Evolutionary conservation across 2,888 invertebrate genomes (phyloP), one percentile per base, ranked within the genome.

Genomic region (Chouioia cunea): DNA sequence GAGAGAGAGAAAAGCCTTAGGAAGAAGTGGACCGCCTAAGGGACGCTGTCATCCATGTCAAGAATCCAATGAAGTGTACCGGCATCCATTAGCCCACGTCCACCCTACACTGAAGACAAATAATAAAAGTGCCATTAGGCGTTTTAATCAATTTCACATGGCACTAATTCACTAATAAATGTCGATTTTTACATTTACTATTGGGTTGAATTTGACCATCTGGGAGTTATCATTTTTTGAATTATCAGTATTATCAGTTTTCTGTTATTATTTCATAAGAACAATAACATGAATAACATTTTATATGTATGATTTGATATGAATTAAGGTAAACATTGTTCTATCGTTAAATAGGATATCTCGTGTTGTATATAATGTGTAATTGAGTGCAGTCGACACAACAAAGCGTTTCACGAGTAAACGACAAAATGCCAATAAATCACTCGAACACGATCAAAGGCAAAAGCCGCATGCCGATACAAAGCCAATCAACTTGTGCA

Each of bases 51-150:
- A 78, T 67, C 68, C 74, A 76, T 80, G 82, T 84, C 83, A 82
- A 77, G 76, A 74, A 79, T 80, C 82, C 84, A 82, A 85, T 83
- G 83, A 81, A 83, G 81, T 83, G 80, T 81, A 76, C 73, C 76
- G 76, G 74, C 78, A 77, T 73, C 80, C 79, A 79, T 82, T 82
- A 80, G 73, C 53, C 15, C 23, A n/a, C 62, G 27, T 43, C 50
- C 77, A 27, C 27, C 36, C 36, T 36, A 36, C 71, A 64, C 64
- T 65, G 63, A 18, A 44, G 79, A 80, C 81, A 85, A 82, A 85
- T 85, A 83, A 84, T 85, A 85, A 85, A 85, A 85, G 82, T 84
- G 80, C 84, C 83, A 84, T 85, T 85, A 84, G 82, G 81, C 10
- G 73, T 22, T 70, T 70, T 70, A 70, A 68, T 73, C 70, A 68